Conservation (phyloP, 2,113 vertebrate genomes). For the Clinocottus analis region DNA sequence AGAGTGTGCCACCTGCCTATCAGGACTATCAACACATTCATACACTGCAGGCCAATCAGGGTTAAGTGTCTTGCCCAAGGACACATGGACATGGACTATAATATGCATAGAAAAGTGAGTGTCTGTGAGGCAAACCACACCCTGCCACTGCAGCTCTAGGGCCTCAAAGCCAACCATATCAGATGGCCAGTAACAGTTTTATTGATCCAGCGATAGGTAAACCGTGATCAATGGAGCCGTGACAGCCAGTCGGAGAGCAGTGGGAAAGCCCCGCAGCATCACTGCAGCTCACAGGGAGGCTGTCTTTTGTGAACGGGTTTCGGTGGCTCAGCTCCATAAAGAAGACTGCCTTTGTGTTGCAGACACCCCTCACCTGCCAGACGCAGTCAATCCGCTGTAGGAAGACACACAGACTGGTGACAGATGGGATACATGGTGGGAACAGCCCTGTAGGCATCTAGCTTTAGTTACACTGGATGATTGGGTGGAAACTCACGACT, state of each 20-base stretch:
- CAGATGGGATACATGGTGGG: constrained; percentile 56
- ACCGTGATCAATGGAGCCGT: constrained; percentile 43
- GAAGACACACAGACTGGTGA: neutral
- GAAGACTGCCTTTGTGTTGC: constrained; percentile 26
- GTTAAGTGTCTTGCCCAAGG: no score
- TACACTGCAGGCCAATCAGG: no score
- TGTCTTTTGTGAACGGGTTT: constrained; percentile 45
- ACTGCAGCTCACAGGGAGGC: neutral
- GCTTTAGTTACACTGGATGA: constrained; percentile 40
- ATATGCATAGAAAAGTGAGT: neutral
- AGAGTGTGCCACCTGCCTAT: no score
- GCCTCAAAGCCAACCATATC: constrained; percentile 44
- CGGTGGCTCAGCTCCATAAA: constrained; percentile 17
- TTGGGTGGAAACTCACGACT: constrained; percentile 11
- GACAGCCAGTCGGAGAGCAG: constrained; percentile 19
- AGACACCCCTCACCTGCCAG: constrained; percentile 42
- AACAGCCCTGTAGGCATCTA: constrained; percentile 32
- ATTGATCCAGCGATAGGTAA: constrained; percentile 49
- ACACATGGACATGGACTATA: no score
- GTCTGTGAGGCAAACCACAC: constrained; percentile 4
- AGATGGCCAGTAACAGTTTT: constrained; percentile 1
- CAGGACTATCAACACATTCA: no score
- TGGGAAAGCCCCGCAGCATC: constrained; percentile 34
- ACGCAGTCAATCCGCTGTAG: neutral
- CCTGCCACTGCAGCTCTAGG: constrained; percentile 30